Evolutionary conservation across 2,797 vertebrate species (phyloP).

Genomic region (Coregonus suidteri): DNA sequence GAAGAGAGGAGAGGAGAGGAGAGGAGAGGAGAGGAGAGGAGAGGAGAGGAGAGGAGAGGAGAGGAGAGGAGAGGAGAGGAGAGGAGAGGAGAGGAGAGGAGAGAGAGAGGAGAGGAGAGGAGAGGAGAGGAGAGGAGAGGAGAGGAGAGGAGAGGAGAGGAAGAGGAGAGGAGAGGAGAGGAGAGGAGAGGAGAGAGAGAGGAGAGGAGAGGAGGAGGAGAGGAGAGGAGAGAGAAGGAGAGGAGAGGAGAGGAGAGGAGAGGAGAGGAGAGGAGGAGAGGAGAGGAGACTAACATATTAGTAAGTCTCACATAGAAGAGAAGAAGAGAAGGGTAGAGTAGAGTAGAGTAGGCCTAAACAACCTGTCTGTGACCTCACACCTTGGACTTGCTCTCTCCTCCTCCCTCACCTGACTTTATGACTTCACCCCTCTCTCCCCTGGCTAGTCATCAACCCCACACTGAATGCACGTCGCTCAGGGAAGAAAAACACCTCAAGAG

Average conservation of each 20-base stretch:
- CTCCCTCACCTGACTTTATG: neutral
- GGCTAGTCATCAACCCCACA: neutral
- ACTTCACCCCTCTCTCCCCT: neutral
- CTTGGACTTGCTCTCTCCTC: neutral
- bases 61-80: neutral
- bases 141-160: too few species aligned
- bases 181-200: too few species aligned
- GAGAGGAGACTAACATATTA: neutral
- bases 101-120: neutral
- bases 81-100: neutral
- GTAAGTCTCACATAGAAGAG: neutral
- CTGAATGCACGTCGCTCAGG: neutral
- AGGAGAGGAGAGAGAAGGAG: neutral
- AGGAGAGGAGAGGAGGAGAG: neutral
- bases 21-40: too few species aligned
- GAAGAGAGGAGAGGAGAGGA: too few species aligned
- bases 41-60: too few species aligned
- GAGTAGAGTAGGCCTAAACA: neutral
- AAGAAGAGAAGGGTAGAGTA: neutral
- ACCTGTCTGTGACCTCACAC: neutral
- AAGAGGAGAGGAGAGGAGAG: neutral
- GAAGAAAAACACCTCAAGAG: constrained; percentile 6
- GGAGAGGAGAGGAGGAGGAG: neutral
- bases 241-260: neutral
- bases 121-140: neutral